A percentile compares a stretch with the other conserved stretches of the same genome.
Evolutionary conservation across 2,113 vertebrate species (phyloP).

Genomic region (Ammodytes marinus): DNA sequence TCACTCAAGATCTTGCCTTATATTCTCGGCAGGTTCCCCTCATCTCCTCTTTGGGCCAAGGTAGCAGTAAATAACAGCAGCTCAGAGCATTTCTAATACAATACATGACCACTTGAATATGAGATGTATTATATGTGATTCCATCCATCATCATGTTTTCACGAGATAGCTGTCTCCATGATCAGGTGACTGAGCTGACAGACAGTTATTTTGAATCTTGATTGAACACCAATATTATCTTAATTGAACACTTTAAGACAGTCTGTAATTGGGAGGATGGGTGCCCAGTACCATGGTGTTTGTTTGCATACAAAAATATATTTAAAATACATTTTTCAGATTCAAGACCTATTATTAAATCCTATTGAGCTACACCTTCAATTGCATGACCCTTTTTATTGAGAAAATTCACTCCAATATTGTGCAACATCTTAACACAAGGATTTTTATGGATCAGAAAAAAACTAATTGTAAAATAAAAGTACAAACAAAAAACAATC

Average conservation of each 20-base stretch:
- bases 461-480: not conserved
- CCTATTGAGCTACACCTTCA: not conserved
- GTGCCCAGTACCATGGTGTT: not conserved
- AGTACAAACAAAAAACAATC: not conserved
- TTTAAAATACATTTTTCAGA: not conserved
- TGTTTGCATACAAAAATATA: not conserved
- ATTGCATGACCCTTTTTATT: not conserved
- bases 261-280: too few relatives aligned
- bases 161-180: not conserved
- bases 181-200: not conserved
- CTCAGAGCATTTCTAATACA: conserved; percentile 1
- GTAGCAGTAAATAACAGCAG: not conserved
- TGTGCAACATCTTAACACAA: not conserved
- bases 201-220: not conserved
- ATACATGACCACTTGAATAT: not conserved
- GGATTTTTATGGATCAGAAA: not conserved
- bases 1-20: not conserved
- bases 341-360: not conserved
- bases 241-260: not conserved
- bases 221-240: not conserved
- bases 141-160: not conserved
- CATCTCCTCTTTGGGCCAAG: not conserved
- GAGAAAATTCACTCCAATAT: not conserved
- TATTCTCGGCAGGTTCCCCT: not conserved
- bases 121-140: not conserved